A percentile compares a stretch with the other conserved stretches of the same genome.
These are phyloP conservation scores for Panopea generosa DNA, from an alignment of 2,888 invertebrate genomes.

Conservation along the genomic window DNA sequence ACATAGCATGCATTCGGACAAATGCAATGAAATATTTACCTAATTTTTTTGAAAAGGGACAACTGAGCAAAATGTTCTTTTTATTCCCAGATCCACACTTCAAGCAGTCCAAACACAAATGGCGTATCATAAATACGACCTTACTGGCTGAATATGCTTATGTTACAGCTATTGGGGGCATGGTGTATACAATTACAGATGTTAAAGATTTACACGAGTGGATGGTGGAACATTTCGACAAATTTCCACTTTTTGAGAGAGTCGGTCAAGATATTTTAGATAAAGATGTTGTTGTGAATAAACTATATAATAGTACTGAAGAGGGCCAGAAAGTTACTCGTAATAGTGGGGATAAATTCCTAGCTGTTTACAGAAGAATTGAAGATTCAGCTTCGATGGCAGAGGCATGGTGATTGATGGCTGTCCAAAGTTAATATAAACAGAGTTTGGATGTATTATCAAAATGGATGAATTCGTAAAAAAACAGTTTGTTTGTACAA, in stretches of 20 bases:
- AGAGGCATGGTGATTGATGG: too few species aligned
- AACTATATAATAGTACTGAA: conserved; percentile 96
- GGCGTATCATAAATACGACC: conserved; percentile 98
- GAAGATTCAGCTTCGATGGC: conserved; percentile 40
- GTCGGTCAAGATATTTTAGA: conserved; percentile 91
- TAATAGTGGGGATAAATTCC: conserved; percentile 96
- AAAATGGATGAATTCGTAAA: too few species aligned
- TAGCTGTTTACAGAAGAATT: conserved; percentile 93
- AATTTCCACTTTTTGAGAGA: conserved; percentile 95
- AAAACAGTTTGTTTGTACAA: too few species aligned
- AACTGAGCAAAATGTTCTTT: conserved; percentile 98
- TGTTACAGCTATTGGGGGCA: conserved; percentile 92
- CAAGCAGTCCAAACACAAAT: conserved; percentile 99
- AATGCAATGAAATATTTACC: conserved; percentile 99
- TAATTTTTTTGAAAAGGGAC: conserved; percentile 97
- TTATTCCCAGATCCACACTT: conserved; percentile 99
- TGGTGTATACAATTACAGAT: conserved; percentile 98
- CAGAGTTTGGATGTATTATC: too few species aligned
- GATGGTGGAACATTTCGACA: conserved; percentile 96
- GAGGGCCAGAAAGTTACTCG: conserved; percentile 99
- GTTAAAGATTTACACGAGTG: conserved; percentile 98
- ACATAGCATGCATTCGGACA: conserved; percentile 96
- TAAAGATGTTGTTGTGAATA: conserved; percentile 93
- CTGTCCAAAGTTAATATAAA: too few species aligned
- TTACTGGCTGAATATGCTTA: conserved; percentile 99